Evolutionary conservation across 2,888 invertebrate genomes (phyloP).

Genomic region (Diadegma fenestrale): DNA sequence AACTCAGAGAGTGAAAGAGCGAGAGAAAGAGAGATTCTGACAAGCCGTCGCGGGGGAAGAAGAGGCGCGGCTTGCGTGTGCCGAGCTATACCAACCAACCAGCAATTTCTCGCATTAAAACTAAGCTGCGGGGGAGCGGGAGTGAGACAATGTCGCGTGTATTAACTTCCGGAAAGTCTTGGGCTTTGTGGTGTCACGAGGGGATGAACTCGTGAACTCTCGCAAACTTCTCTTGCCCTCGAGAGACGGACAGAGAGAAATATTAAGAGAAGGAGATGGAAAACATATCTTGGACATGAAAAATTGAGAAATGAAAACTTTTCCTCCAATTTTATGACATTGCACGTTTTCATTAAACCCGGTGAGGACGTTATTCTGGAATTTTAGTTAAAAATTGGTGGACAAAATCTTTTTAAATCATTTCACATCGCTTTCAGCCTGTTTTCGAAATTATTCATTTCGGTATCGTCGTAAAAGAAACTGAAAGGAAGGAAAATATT

Average conservation of each 20-base stretch:
- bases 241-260: slow-evolving; percentile 16
- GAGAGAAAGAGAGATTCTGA: slow-evolving; percentile 22
- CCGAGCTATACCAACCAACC: slow-evolving; percentile 38
- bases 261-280: background rate
- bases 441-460: background rate
- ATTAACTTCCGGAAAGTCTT: slow-evolving; percentile 67
- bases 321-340: background rate
- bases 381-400: slow-evolving; percentile 6
- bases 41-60: slow-evolving; percentile 36
- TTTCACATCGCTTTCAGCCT: background rate
- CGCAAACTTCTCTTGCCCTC: slow-evolving; percentile 43
- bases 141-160: slow-evolving; percentile 50
- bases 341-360: slow-evolving; percentile 29
- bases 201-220: slow-evolving; percentile 64
- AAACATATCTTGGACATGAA: slow-evolving; percentile 28
- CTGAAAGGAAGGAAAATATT: no score
- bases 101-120: slow-evolving; percentile 66
- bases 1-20: background rate
- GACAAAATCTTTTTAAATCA: background rate
- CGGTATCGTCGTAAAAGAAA: background rate
- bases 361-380: slow-evolving; percentile 10
- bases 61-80: slow-evolving; percentile 68
- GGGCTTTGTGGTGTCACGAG: slow-evolving; percentile 46
- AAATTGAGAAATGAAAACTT: slow-evolving; percentile 53
- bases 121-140: slow-evolving; percentile 21